Evolutionary conservation across 2,113 vertebrate genomes (phyloP), one percentile per base, ranked within the genome.

Genomic region (Riparia riparia): DNA sequence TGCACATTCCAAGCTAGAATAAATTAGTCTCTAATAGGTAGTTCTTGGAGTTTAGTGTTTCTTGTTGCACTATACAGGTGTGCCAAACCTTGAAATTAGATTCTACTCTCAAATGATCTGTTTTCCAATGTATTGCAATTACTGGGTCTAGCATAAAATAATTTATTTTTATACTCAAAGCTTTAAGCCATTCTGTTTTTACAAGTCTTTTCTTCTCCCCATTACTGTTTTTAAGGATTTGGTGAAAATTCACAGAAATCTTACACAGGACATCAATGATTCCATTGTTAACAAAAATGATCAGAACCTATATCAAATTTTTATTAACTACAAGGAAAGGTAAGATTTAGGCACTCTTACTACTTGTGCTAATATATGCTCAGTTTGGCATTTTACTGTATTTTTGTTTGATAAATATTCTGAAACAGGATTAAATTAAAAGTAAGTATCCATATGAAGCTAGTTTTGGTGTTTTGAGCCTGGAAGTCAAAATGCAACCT

Each of bases 301-400:
- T 95, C 99, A 98, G 96, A 99, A 99, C 95, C 98, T 99, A 15
- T 98, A 99, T 97, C 98, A 99, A 97, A 98, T 99, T 97, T 99
- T 99, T 97, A 98, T 99, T 96, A 98, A 97, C 86, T 99, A 99
- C 97, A 99, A 99, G 97, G 99, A 99, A 97, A 99, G 99, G 99
- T 99, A 98, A 98, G 69, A 69, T 85, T 63, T 60, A 42, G 63
- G 42, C 31, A 57, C 51, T 77, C 41, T 34, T 60, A 34, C 34
- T 60, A 64, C 44, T 61, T 44, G 7, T 61, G 32, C 31, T 71
- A 78, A 77, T 41, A 26, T 78, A 1, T 69, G 29, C 7, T 64
- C 26, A 63, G 2, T 64, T 66, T 2, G 3, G 4, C 93, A 3
- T 70, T 84, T 82, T 78, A 51, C 17, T 15, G 0, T 44, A 6